Base-by-base conservation (phyloP, 2,888 invertebrate species). In the Trypoxylon attenuatum region DNA sequence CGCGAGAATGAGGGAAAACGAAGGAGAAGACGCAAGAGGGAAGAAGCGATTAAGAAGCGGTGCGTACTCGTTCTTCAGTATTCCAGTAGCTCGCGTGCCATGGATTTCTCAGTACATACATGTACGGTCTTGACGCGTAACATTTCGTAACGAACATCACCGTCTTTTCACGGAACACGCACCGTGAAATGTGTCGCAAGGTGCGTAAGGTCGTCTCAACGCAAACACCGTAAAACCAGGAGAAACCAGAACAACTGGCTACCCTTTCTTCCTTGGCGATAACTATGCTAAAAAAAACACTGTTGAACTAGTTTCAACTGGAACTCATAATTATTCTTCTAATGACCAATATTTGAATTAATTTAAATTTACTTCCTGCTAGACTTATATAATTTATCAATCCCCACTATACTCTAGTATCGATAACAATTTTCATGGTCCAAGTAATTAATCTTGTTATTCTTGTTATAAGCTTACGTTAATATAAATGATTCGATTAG, bases 41-140 rank as follows among this genome's bases (percentile, higher is more conserved):
- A 27, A n/a, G 27, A 27, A 10, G 27, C 2, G 4, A 13, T 10
- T 10, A 6, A 4, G 8, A 13, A 10, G 13, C 13, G 10, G 29
- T 5, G 29, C 29, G 2, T 2, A 5, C n/a, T n/a, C 33, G 33
- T 10, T n/a, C n/a, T n/a, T n/a, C n/a, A n/a, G n/a, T n/a, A n/a
- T n/a, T n/a, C 61, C 65, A 71, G 50, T 50, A 33, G 21, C 38
- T 33, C 67, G 67, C 68, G 68, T 71, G 71, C 67, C 71, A 41
- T 38, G 45, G 64, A 71, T 64, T 64, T 61, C 71, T 61, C 51
- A 53, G 19, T 29, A 46, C 46, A 57, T 51, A 68, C 68, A 68
- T 71, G 57, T 61, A 71, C 49, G 68, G 72, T 63, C 54, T 61
- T 63, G 45, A 51, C 16, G 33, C 54, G 66, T 16, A 29, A 45